These are phyloP conservation scores for Drosophila ohnishii DNA, from an alignment of 1,140 invertebrate genomes.

Conservation along the genomic window DNA sequence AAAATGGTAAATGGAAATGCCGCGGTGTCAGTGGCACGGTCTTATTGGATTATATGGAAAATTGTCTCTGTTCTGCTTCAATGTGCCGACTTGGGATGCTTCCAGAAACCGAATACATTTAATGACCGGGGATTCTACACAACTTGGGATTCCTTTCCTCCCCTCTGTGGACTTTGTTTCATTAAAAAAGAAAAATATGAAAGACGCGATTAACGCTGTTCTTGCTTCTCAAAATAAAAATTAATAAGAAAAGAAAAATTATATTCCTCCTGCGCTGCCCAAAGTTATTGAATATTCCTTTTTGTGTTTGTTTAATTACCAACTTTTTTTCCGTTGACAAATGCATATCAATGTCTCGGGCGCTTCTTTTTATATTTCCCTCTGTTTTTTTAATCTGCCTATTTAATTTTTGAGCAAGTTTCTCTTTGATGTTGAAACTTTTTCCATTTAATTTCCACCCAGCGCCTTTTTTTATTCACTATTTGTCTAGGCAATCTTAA, in stretches of 20 bases:
- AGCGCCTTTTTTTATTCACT: slow-evolving; percentile 34
- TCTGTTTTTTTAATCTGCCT: slow-evolving; percentile 68
- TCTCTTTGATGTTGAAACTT: slow-evolving; percentile 75
- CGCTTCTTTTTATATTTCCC: slow-evolving; percentile 46
- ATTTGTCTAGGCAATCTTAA: slow-evolving; percentile 53
- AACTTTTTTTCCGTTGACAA: slow-evolving; percentile 76
- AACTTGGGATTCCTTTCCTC: slow-evolving; percentile 38
- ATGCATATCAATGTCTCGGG: slow-evolving; percentile 44
- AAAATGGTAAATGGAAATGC: slow-evolving; percentile 27
- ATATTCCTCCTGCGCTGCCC: slow-evolving; percentile 1
- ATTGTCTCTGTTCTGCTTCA: slow-evolving; percentile 17
- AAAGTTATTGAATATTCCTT: slow-evolving; percentile 78
- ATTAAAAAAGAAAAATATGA: slow-evolving; percentile 31
- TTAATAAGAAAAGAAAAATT: slow-evolving; percentile 16
- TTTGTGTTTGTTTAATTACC: slow-evolving; percentile 81
- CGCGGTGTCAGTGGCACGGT: slow-evolving; percentile 34
- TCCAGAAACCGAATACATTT: slow-evolving; percentile 35
- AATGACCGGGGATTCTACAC: slow-evolving; percentile 44
- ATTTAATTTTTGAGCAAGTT: slow-evolving; percentile 73
- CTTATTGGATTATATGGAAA: slow-evolving; percentile 66
- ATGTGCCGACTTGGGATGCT: background rate
- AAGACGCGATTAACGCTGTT: slow-evolving; percentile 69
- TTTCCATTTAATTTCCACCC: slow-evolving; percentile 60
- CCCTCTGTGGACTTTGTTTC: background rate
- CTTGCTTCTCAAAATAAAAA: slow-evolving; percentile 22